These are phyloP conservation scores for Semibalanus balanoides DNA, from an alignment of 1,140 invertebrate species.

Conservation along the genomic window DNA sequence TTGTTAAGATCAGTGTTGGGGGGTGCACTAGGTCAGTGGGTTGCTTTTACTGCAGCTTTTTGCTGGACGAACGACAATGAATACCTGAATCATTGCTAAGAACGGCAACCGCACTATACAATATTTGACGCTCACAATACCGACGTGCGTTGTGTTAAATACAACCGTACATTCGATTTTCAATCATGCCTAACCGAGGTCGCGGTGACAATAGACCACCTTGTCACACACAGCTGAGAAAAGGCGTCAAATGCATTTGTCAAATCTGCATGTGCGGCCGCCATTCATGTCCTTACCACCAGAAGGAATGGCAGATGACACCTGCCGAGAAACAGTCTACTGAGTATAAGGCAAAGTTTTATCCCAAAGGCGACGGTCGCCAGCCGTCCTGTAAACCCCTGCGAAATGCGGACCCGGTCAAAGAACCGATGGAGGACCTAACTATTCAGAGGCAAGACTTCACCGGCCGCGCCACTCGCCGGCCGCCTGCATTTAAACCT, in stretches of 20 bases:
- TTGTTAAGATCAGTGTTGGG: too few species aligned
- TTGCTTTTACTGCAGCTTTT: too few species aligned
- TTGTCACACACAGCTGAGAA: not conserved
- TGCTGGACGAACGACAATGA: too few species aligned
- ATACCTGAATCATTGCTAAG: too few species aligned
- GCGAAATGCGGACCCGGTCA: not conserved
- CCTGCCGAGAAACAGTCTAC: not conserved
- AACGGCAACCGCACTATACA: too few species aligned
- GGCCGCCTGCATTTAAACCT: not conserved
- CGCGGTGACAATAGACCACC: not conserved
- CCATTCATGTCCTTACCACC: not conserved
- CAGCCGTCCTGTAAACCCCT: not conserved
- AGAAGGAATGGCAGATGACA: not conserved
- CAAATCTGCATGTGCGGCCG: not conserved
- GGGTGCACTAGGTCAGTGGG: too few species aligned
- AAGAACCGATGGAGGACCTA: not conserved
- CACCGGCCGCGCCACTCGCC: not conserved
- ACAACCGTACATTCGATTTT: too few species aligned
- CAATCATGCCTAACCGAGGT: not conserved
- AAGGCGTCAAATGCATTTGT: not conserved
- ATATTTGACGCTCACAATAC: too few species aligned
- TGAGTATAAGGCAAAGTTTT: not conserved
- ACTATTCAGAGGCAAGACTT: not conserved
- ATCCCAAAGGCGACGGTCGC: not conserved
- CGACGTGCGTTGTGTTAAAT: too few species aligned